phyloP scores from a whole-genome alignment of 2,113 vertebrate genomes.

The Pomatostomus ruficeps region DNA sequence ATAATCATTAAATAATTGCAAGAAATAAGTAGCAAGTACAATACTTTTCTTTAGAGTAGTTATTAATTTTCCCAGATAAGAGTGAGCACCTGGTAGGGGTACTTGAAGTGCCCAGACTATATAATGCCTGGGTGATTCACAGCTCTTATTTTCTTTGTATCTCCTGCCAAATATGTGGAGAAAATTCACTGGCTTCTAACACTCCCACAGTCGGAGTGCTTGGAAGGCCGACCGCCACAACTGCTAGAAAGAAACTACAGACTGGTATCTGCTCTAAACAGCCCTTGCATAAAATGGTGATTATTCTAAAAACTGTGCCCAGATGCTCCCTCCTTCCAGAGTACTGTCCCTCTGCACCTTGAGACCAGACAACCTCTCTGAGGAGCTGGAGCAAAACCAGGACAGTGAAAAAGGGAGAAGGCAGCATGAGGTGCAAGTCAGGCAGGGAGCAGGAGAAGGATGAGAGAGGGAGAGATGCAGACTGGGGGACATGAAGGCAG shows the following conservation, averaged over 20 bases:
- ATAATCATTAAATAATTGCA: neutral
- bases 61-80: neutral
- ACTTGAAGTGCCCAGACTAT: neutral
- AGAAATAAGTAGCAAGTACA: neutral
- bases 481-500: neutral
- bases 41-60: neutral
- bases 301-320: neutral
- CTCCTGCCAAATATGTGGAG: neutral
- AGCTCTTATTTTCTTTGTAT: neutral
- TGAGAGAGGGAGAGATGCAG: neutral
- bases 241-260: neutral
- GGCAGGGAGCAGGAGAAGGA: neutral
- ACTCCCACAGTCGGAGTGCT: neutral
- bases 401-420: neutral
- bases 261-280: neutral
- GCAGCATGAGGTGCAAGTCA: neutral
- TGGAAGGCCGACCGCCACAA: neutral
- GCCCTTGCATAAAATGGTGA: neutral
- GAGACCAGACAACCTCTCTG: neutral
- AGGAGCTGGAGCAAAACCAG: neutral
- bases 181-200: neutral
- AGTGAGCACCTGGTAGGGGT: neutral
- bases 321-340: neutral
- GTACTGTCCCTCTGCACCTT: neutral
- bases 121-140: neutral